Conservation (phyloP, 2,797 vertebrate genomes). For the Chlorospingus semifuscus region DNA sequence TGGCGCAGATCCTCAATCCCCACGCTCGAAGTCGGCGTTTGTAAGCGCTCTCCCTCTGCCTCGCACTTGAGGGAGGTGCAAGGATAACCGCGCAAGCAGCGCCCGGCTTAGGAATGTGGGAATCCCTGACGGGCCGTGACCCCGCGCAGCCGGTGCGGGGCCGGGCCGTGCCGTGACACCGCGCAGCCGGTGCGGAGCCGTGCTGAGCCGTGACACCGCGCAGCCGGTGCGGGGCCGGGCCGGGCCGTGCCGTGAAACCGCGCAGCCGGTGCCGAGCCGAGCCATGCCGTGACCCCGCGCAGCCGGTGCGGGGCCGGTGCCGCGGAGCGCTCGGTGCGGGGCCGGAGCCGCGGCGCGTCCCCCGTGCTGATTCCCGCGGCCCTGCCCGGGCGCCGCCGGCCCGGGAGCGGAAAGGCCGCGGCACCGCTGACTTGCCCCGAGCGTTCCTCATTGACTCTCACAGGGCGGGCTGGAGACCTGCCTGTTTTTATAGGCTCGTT, state of each 20-base stretch:
- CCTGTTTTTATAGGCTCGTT: not conserved
- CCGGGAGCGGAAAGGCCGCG: not conserved
- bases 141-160: not conserved
- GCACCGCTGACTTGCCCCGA: not conserved
- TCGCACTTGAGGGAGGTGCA: not conserved
- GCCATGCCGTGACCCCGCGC: too few relatives aligned
- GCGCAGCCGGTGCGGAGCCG: too few relatives aligned
- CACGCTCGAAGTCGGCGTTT: not conserved
- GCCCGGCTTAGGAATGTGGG: not conserved
- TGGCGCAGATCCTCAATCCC: not conserved
- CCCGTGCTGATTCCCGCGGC: not conserved
- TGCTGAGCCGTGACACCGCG: fast-evolving
- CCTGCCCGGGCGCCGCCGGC: not conserved
- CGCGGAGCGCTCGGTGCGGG: not conserved
- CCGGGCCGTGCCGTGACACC: too few relatives aligned
- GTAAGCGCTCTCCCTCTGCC: not conserved
- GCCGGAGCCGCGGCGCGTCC: not conserved
- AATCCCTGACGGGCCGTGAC: not conserved
- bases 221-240: too few relatives aligned
- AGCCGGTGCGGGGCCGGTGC: too few relatives aligned
- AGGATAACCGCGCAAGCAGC: not conserved
- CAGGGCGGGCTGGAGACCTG: not conserved
- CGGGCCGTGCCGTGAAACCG: too few relatives aligned
- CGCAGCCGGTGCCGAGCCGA: too few relatives aligned
- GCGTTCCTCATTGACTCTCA: not conserved